Conservation (phyloP, 2,888 invertebrate species). For the Drosophila ezoana region DNA sequence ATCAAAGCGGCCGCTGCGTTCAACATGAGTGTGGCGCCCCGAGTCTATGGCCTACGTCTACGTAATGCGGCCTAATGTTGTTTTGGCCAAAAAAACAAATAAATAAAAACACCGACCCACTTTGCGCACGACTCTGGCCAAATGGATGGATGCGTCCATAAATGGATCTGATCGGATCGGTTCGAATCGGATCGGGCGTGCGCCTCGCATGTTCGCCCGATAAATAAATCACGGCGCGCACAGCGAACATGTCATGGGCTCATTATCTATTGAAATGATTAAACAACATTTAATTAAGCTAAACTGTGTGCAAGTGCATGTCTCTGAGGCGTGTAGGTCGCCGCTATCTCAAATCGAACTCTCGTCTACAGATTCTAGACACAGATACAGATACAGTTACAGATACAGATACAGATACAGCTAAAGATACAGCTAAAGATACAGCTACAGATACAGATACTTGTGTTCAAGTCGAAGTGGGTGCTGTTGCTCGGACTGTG, state of each 20-base stretch:
- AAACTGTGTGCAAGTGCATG: conserved; percentile 48
- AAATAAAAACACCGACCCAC: conserved; percentile 66
- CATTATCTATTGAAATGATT: conserved; percentile 74
- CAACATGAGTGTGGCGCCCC: conserved; percentile 71
- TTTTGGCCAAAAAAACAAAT: conserved; percentile 54
- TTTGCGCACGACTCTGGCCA: conserved; percentile 71
- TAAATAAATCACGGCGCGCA: conserved; percentile 68
- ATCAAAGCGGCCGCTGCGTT: conserved; percentile 65
- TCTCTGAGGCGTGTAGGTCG: conserved; percentile 40
- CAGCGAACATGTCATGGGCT: conserved; percentile 54
- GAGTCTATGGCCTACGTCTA: conserved; percentile 40
- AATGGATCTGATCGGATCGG: conserved; percentile 40
- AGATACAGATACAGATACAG: conserved; percentile 22
- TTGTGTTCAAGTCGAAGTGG: conserved; percentile 12
- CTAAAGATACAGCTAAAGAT: conserved; percentile 15
- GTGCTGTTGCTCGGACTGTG: conserved; percentile 8
- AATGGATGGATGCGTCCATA: conserved; percentile 57
- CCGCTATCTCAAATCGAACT: conserved; percentile 15
- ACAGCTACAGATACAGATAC: conserved; percentile 5
- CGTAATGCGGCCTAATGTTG: conserved; percentile 48
- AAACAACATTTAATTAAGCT: conserved; percentile 77
- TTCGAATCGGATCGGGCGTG: conserved; percentile 49
- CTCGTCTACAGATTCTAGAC: conserved; percentile 18
- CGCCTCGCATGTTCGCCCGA: conserved; percentile 38
- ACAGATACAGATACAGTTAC: not conserved